Evolutionary conservation across 2,113 vertebrate genomes (phyloP), one percentile per base, ranked within the genome.

Genomic region (Dipodomys spectabilis): DNA sequence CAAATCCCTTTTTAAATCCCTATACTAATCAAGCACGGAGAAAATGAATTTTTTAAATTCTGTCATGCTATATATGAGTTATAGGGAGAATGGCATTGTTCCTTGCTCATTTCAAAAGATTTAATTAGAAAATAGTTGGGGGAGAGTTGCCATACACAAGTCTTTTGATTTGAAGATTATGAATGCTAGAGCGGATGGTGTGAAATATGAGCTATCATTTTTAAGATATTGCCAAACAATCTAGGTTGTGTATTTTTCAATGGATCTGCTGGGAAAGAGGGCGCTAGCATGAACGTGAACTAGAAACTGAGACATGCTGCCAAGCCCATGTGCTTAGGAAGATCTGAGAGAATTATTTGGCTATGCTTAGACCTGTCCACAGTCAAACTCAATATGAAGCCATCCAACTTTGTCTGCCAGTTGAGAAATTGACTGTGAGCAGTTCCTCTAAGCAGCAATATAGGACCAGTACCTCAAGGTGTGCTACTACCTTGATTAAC

Each of bases 51-150:
- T 73, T 74, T 74, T 16, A 57, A 85, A 67, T 57, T 65, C 30
- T 93, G 49, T 62, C 69, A 71, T 49, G 25, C 71, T 75, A 71
- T 22, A 82, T 19, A 78, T n/a, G n/a, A 78, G 64, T 28, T 88
- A 25, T 23, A 30, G 10, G 32, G 57, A 7, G 60, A 75, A 49
- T 35, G 20, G 53, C 27, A 44, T 19, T 77, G 2, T 49, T 93
- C 25, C 79, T 88, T 57, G 82, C 20, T 16, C 22, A 69, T 84
- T 91, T 95, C 25, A 82, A 88, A 81, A 95, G 25, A 20, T 45
- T 90, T 78, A 89, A 67, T 30, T 67, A 64, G 53, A 87, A 81
- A 90, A 68, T 0, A 28, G 23, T 72, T 64, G 45, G 32, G 53
- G 72, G 9, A 23, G 23, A 19, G 32, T 64, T 81, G 32, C 20